Percentiles rank a stretch among this genome's conserved stretches.
These are phyloP conservation scores for Phaedon cochleariae DNA, from an alignment of 2,888 invertebrate genomes.

Conservation along the genomic window DNA sequence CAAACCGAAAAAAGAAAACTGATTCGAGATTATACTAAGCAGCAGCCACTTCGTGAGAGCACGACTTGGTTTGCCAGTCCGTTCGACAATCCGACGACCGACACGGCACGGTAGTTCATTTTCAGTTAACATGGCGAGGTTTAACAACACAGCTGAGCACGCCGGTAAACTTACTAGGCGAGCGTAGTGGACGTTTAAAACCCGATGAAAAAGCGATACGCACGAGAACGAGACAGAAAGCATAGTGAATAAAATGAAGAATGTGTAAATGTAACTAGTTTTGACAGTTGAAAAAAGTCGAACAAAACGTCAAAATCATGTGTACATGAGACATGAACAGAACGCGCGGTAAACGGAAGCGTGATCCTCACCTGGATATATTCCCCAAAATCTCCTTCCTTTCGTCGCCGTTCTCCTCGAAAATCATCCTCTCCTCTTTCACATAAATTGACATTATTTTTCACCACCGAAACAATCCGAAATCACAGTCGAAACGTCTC, in stretches of 20 bases:
- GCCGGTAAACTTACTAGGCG: not conserved
- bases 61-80: no score
- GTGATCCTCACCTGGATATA: slow-evolving; percentile 62
- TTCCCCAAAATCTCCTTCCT: slow-evolving; percentile 64
- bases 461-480: slow-evolving; percentile 36
- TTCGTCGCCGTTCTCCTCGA: slow-evolving; percentile 66
- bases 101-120: not conserved
- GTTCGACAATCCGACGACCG: not conserved
- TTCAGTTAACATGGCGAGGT: not conserved
- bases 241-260: not conserved
- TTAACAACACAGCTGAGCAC: not conserved
- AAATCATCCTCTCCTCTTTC: slow-evolving; percentile 64
- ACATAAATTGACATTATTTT: slow-evolving; percentile 66
- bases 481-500: slow-evolving; percentile 49
- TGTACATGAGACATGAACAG: slow-evolving; percentile 48
- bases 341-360: slow-evolving; percentile 51
- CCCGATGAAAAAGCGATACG: not conserved
- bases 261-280: not conserved
- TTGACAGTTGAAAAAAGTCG: slow-evolving; percentile 23
- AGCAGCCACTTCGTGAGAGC: no score
- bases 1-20: no score
- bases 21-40: no score
- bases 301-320: slow-evolving; percentile 59
- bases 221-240: not conserved
- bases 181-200: not conserved